Evolutionary conservation across 2,888 invertebrate species (phyloP), one percentile per base, ranked within the genome.

Genomic region (Eurytoma californica): DNA sequence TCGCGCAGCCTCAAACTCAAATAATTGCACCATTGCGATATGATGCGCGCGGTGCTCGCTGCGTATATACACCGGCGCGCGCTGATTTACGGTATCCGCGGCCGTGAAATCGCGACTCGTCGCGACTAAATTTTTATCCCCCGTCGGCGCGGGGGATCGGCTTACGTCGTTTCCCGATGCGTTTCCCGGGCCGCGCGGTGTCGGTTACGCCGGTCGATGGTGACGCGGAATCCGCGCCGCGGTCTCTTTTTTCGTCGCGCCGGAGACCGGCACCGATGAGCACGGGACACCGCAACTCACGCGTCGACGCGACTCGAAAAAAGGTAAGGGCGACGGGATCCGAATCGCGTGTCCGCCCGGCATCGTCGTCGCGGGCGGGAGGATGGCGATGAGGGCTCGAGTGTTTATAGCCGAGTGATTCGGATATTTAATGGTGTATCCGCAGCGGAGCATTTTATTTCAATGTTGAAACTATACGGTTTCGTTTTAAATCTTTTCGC

Each of bases 151-250:
- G 14, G 12, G 20, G 24, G 49, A 60, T 51, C 30, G 28, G 3
- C 14, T 66, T 58, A 58, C 66, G 9, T 51, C 58, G 47, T 65
- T 58, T 67, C 18, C 49, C 51, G n/a, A 67, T 24, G 24, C 58
- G 20, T 20, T 47, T 14, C 7, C 16, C 9, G 13, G 12, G 20
- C 28, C 4, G 5, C 28, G 14, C 13, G 47, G 67, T 28, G 24
- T 53, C 67, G 0, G 67, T 28, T 67, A 24, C 51, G 66, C 51
- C 4, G 13, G 66, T 7, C 57, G 18, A 14, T 14, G 14, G 13
- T 24, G 20, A 12, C 20, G 16, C 60, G 60, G 28, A 24, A 39
- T 39, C 24, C 24, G 3, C 53, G 53, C 16, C n/a, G 53, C 53
- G n/a, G 53, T 60, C 13, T 60, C 39, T 16, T 61, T 60, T 28